phyloP scores from a whole-genome alignment of 1,140 invertebrate species.

The Aphaenogaster ashmeadi region DNA sequence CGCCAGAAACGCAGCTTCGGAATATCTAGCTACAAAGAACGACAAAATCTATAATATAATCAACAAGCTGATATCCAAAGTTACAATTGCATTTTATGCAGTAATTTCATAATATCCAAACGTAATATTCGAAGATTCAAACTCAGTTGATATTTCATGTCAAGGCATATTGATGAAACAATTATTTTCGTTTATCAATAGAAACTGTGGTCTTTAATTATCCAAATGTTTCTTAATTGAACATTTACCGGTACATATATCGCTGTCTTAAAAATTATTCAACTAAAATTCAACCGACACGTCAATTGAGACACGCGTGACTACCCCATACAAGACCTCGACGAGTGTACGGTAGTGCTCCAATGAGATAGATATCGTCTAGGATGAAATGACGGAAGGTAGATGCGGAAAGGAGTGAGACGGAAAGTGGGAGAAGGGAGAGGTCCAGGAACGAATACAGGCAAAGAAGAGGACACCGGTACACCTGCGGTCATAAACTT shows the following conservation, averaged over 20 bases:
- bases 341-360: not conserved
- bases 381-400: constrained; percentile 28
- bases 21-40: not conserved
- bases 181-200: not conserved
- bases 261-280: not conserved
- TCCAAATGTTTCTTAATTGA: not conserved
- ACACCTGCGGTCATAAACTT: constrained; percentile 77
- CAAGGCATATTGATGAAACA: not conserved
- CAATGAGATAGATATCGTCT: constrained; percentile 9
- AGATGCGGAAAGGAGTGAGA: not conserved
- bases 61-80: not conserved
- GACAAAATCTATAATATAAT: not conserved
- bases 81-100: not conserved
- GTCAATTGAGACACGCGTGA: constrained; percentile 10
- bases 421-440: not conserved
- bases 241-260: not conserved
- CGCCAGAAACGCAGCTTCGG: not conserved
- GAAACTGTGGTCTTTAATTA: not conserved
- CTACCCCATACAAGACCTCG: not conserved
- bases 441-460: not conserved
- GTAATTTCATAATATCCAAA: not conserved
- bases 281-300: not conserved
- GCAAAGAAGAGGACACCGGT: constrained; percentile 36
- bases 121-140: not conserved
- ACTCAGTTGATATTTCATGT: not conserved